Evolutionary conservation across 2,888 invertebrate species (phyloP).

Genomic region (Cerastis rubricosa): DNA sequence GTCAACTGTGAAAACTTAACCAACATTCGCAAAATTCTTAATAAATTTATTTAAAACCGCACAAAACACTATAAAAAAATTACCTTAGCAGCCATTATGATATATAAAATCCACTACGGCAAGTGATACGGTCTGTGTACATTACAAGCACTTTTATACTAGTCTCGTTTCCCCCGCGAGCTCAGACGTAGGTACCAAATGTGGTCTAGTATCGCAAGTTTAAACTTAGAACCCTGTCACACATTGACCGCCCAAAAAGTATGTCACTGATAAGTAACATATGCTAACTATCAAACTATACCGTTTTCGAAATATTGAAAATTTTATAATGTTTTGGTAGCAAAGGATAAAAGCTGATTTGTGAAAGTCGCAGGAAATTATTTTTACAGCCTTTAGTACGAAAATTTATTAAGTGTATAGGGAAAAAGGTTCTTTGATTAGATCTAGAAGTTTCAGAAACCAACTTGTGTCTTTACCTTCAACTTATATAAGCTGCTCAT

Average conservation of each 20-base stretch:
- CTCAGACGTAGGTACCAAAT: constrained; percentile 69
- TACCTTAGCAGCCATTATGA: constrained; percentile 90
- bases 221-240: constrained; percentile 69
- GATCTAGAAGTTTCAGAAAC: not conserved
- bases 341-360: constrained; percentile 13
- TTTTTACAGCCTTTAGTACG: constrained; percentile 11
- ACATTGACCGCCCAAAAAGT: constrained; percentile 65
- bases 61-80: constrained; percentile 65
- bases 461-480: not conserved
- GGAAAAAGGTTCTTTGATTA: not conserved
- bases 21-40: constrained; percentile 4
- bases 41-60: constrained; percentile 32
- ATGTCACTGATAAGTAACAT: constrained; percentile 52
- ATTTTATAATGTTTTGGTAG: constrained; percentile 10
- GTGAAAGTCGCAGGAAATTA: constrained; percentile 17
- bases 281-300: constrained; percentile 37
- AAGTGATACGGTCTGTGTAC: constrained; percentile 84
- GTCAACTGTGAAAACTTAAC: not conserved
- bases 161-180: constrained; percentile 82
- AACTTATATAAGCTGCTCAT: not conserved
- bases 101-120: constrained; percentile 84
- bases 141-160: constrained; percentile 85
- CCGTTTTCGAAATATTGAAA: constrained; percentile 39
- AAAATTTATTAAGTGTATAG: not conserved
- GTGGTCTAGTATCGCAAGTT: constrained; percentile 65